Evolutionary conservation across 2,113 vertebrate species (phyloP).

Genomic region (Chaetorhynchus papuensis): DNA sequence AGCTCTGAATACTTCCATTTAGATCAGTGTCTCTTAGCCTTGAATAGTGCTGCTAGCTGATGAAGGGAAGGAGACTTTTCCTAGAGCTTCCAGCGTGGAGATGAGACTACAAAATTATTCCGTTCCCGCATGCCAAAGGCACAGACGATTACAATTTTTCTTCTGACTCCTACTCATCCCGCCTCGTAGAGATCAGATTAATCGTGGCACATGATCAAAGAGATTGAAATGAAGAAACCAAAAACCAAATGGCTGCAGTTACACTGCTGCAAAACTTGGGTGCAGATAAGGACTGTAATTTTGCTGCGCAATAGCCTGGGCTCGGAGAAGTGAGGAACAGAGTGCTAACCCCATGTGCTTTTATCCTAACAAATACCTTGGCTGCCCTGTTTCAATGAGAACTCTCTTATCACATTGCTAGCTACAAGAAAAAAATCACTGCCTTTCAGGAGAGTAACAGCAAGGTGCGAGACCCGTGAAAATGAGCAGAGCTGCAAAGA

Average conservation of each 20-base stretch:
- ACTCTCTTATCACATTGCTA: background rate
- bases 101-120: constrained; percentile 2
- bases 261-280: background rate
- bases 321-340: fast-evolving
- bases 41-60: background rate
- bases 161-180: constrained; percentile 37
- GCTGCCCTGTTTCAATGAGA: background rate
- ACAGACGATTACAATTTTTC: background rate
- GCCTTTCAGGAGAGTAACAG: background rate
- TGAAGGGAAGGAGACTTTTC: background rate
- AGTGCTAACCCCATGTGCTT: background rate
- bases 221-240: background rate
- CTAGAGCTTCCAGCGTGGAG: background rate
- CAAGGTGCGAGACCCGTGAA: background rate
- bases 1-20: background rate
- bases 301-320: background rate
- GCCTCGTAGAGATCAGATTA: constrained; percentile 7
- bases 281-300: background rate
- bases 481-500: background rate
- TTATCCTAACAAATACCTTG: background rate
- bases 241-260: background rate
- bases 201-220: background rate
- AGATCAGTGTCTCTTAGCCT: background rate
- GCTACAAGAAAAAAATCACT: background rate
- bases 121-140: background rate